Evolutionary conservation across 1,140 invertebrate genomes (phyloP).

Genomic region (Lepidurus couesii): DNA sequence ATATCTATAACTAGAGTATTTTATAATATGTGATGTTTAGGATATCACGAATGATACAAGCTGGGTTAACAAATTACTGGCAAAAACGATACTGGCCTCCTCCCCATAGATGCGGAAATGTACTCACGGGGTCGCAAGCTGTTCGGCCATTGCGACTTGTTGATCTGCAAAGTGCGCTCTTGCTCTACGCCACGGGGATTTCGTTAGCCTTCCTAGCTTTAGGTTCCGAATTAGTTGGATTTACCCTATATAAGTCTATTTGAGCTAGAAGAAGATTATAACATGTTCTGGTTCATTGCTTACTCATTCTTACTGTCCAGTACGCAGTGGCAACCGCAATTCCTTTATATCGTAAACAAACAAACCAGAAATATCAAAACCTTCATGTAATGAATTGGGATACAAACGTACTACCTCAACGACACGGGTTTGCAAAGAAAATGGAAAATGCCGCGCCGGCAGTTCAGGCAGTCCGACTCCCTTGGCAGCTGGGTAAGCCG

Average conservation of each 20-base stretch:
- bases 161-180: conserved; percentile 22
- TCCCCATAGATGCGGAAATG: background rate
- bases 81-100: conserved; percentile 27
- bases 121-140: background rate
- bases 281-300: background rate
- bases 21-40: background rate
- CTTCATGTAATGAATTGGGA: no score
- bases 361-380: no score
- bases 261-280: background rate
- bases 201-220: background rate
- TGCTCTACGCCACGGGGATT: background rate
- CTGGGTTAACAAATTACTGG: conserved; percentile 21
- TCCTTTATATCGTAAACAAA: no score
- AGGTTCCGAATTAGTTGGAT: background rate
- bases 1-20: no score
- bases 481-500: no score
- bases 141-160: background rate
- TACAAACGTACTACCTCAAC: no score
- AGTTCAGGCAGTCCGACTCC: no score
- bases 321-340: background rate
- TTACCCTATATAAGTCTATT: background rate
- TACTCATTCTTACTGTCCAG: background rate
- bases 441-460: no score
- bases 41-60: conserved; percentile 27
- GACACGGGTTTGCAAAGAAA: no score